Evolutionary conservation across 2,888 invertebrate genomes (phyloP).

Genomic region (Temnothorax ravouxi): DNA sequence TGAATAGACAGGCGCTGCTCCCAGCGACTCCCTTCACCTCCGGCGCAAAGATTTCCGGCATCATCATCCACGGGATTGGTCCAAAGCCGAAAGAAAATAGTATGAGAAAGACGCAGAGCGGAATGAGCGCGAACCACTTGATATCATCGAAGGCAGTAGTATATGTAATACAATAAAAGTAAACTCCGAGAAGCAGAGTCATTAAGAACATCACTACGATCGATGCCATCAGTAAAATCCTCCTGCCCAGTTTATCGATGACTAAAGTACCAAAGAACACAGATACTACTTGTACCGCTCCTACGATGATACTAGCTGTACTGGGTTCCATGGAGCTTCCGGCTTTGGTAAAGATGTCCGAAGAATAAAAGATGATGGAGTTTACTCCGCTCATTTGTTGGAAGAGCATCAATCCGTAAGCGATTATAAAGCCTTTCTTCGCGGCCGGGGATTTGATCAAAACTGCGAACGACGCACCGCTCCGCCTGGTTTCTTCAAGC

Average conservation of each 20-base stretch:
- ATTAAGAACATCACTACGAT: constrained; percentile 91
- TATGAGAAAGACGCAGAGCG: constrained; percentile 92
- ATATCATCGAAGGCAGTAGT: constrained; percentile 87
- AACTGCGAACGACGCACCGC: constrained; percentile 88
- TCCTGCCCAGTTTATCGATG: constrained; percentile 93
- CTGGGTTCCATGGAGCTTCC: constrained; percentile 88
- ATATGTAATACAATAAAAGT: constrained; percentile 87
- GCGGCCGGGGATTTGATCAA: constrained; percentile 89
- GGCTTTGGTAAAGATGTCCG: constrained; percentile 91
- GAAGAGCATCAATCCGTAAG: constrained; percentile 94
- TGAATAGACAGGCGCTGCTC: constrained; percentile 93
- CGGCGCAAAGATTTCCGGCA: constrained; percentile 93
- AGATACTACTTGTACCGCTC: constrained; percentile 93
- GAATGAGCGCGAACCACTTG: constrained; percentile 92
- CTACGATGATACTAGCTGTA: constrained; percentile 92
- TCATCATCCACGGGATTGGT: constrained; percentile 95
- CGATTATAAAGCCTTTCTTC: constrained; percentile 90
- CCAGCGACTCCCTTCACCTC: constrained; percentile 93
- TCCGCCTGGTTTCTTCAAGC: constrained; percentile 87
- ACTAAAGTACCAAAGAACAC: constrained; percentile 92
- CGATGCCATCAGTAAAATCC: constrained; percentile 91
- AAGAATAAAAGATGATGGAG: constrained; percentile 93
- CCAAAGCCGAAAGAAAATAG: constrained; percentile 95
- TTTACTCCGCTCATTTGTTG: constrained; percentile 96
- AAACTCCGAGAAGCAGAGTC: constrained; percentile 91